A percentile compares a stretch with the other conserved stretches of the same genome.
These are phyloP conservation scores for Pogonocherus hispidulus DNA, from an alignment of 2,888 invertebrate species.

Conservation along the genomic window DNA sequence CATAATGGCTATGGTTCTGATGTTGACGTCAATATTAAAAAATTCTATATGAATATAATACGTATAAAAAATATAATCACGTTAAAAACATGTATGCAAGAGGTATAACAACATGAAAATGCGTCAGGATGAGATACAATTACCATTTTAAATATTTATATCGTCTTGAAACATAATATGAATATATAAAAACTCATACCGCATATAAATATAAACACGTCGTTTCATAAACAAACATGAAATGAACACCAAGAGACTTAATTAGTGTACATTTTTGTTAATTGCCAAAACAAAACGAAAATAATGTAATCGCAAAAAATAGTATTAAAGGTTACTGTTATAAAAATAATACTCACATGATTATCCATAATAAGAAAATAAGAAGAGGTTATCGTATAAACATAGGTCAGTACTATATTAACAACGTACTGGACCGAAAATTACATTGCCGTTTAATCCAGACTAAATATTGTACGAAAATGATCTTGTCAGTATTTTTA, in stretches of 20 bases:
- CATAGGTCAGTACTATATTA: conserved; percentile 15
- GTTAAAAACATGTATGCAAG: neutral
- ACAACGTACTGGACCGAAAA: neutral
- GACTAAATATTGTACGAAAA: conserved; percentile 2
- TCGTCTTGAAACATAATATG: neutral
- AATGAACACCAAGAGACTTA: neutral
- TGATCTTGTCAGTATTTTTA: conserved; percentile 3
- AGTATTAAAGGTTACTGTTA: neutral
- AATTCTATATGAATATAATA: too few species aligned
- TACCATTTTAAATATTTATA: neutral
- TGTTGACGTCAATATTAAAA: too few species aligned
- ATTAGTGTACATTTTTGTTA: conserved; percentile 1
- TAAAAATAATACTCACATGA: neutral
- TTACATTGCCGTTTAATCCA: neutral
- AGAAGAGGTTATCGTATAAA: conserved; percentile 3
- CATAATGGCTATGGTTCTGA: too few species aligned
- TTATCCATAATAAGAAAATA: too few species aligned
- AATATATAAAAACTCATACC: neutral
- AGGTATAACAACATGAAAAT: neutral
- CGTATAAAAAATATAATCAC: neutral
- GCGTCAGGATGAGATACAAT: neutral
- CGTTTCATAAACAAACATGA: neutral
- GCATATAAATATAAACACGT: neutral
- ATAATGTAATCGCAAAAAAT: neutral
- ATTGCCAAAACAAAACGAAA: neutral